Evolutionary conservation across 2,888 invertebrate genomes (phyloP).

Genomic region (Rugalucina vietnamica): DNA sequence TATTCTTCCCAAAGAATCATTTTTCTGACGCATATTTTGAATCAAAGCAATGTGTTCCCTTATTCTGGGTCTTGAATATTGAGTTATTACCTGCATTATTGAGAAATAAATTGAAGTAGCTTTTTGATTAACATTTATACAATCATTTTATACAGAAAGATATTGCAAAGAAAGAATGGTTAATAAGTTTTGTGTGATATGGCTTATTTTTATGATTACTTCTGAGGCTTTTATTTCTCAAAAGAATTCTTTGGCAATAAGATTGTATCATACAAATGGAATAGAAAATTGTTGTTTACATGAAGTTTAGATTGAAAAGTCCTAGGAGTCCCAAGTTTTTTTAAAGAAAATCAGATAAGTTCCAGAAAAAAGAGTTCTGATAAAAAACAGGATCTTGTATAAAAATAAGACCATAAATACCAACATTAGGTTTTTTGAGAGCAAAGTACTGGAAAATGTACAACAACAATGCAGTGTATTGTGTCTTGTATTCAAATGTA

Average conservation of each 20-base stretch:
- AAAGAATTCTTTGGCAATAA: conserved; percentile 6
- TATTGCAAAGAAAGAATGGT: not conserved
- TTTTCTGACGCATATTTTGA: too few relatives aligned
- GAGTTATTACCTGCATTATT: not conserved
- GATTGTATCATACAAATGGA: conserved; percentile 13
- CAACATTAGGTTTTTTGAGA: too few relatives aligned
- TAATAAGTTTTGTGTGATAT: conserved; percentile 5
- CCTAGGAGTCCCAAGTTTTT: not conserved
- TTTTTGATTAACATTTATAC: not conserved
- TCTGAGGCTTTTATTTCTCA: conserved; percentile 6
- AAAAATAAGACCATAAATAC: too few relatives aligned
- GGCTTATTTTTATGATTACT: not conserved
- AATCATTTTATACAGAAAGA: not conserved
- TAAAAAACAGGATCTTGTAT: not conserved
- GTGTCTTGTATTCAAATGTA: too few relatives aligned
- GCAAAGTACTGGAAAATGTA: too few relatives aligned
- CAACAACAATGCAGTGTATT: too few relatives aligned
- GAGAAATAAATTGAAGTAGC: not conserved
- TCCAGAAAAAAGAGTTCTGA: not conserved
- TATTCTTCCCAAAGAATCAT: too few relatives aligned
- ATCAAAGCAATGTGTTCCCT: too few relatives aligned
- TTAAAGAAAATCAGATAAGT: not conserved
- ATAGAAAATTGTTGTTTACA: conserved; percentile 14
- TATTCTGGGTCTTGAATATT: too few relatives aligned
- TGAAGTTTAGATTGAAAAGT: not conserved